Conservation (phyloP, 2,113 vertebrate species). For the Petroica traversi region DNA sequence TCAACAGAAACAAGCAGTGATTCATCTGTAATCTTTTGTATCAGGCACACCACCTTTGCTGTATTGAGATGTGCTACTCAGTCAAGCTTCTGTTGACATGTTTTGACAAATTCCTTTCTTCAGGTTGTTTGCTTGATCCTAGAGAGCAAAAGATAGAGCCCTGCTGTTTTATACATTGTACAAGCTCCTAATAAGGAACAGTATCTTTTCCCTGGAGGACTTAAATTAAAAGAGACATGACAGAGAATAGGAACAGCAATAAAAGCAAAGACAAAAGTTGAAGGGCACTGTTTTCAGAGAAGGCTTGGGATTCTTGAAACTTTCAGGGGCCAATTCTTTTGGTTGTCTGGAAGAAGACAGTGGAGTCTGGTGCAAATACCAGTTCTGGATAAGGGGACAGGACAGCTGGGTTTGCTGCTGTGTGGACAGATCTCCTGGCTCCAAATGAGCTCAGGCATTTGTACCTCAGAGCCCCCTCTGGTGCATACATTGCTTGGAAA, state of each 20-base stretch:
- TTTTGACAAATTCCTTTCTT: slow-evolving; percentile 20
- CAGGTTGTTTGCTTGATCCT: not conserved
- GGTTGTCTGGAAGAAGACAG: not conserved
- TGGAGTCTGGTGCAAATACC: not conserved
- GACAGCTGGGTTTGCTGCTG: not conserved
- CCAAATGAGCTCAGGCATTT: not conserved
- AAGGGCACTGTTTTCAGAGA: not conserved
- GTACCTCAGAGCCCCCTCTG: not conserved
- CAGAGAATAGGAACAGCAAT: not conserved
- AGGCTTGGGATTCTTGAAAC: not conserved
- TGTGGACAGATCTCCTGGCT: not conserved
- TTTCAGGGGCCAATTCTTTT: not conserved
- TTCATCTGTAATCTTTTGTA: not conserved
- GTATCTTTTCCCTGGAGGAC: not conserved
- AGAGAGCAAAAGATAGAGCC: not conserved
- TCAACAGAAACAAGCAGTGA: not conserved
- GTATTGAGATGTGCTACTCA: not conserved
- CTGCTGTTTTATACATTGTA: not conserved
- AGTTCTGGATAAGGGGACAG: not conserved
- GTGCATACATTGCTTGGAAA: not conserved
- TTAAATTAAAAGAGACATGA: not conserved
- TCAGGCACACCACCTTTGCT: not conserved
- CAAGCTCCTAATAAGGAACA: not conserved
- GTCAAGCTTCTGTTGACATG: not conserved
- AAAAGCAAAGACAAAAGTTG: not conserved